A percentile compares a stretch with the other conserved stretches of the same genome.
phyloP scores from a whole-genome alignment of 1,140 invertebrate genomes.

The Drosophila novamexicana region DNA sequence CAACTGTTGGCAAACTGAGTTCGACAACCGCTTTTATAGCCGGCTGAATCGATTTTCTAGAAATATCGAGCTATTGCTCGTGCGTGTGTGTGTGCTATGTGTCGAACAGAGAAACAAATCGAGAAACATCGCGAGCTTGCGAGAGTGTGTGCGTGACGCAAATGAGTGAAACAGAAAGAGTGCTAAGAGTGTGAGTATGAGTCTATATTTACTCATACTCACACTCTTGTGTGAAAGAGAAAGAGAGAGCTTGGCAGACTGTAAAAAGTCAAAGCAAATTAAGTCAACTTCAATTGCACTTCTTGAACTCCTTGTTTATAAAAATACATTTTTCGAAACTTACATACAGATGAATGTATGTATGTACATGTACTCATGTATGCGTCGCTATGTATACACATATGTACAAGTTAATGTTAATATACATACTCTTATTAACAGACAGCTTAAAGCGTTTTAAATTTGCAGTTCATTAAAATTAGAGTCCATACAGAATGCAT shows the following conservation, averaged over 20 bases:
- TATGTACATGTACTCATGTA: not conserved
- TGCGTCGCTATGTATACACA: not conserved
- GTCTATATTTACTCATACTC: no score
- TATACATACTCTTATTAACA: not conserved
- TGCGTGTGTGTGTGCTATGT: not conserved
- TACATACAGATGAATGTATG: not conserved
- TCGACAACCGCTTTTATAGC: slow-evolving; percentile 23
- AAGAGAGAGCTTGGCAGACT: not conserved
- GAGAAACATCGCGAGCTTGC: slow-evolving; percentile 13
- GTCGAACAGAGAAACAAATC: not conserved
- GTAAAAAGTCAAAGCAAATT: not conserved
- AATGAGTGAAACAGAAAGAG: not conserved
- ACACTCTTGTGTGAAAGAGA: not conserved
- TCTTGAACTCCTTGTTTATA: not conserved
- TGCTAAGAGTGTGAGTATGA: not conserved
- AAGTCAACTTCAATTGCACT: not conserved
- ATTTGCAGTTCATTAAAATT: no score
- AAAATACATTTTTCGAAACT: not conserved
- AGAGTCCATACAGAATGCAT: not conserved
- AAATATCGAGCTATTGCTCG: slow-evolving; percentile 15
- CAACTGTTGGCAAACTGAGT: slow-evolving; percentile 2
- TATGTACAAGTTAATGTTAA: not conserved
- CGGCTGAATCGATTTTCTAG: slow-evolving; percentile 9
- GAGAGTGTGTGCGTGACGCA: slow-evolving; percentile 3
- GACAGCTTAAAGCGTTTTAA: no score